Conservation (phyloP, 2,113 vertebrate genomes). For the Gadus chalcogrammus region DNA sequence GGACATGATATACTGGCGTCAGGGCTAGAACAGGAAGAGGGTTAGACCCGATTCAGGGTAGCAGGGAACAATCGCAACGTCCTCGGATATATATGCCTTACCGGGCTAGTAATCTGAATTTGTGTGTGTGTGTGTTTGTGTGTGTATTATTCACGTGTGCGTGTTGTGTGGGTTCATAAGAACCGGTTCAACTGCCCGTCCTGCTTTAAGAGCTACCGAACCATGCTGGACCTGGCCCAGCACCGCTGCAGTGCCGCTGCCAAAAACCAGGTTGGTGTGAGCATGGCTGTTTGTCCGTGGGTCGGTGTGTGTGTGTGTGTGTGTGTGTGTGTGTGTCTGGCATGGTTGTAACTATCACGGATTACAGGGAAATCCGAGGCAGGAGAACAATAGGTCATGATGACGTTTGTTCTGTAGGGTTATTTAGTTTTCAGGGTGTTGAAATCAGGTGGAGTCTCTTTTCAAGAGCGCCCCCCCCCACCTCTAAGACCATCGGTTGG, state of each 20-base stretch:
- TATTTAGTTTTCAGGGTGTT: too few relatives aligned
- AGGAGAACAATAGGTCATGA: too few relatives aligned
- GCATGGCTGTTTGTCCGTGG: slow-evolving; percentile 32
- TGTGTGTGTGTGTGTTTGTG: slow-evolving; percentile 11
- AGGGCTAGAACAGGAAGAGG: slow-evolving; percentile 50
- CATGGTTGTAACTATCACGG: too few relatives aligned
- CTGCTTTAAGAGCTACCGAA: slow-evolving; percentile 81
- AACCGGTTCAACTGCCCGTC: slow-evolving; percentile 79
- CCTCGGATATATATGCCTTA: slow-evolving; percentile 32
- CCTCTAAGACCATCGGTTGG: too few relatives aligned
- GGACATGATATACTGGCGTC: neutral
- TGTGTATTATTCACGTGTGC: slow-evolving; percentile 4
- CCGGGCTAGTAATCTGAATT: slow-evolving; percentile 59
- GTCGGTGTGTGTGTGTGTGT: neutral
- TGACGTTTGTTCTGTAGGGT: too few relatives aligned
- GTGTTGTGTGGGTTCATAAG: slow-evolving; percentile 61
- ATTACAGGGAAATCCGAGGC: too few relatives aligned
- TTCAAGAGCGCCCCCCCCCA: too few relatives aligned
- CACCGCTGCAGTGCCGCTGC: slow-evolving; percentile 75
- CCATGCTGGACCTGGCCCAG: slow-evolving; percentile 72
- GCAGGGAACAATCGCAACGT: slow-evolving; percentile 16
- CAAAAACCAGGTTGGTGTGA: slow-evolving; percentile 75
- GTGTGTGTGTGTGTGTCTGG: neutral
- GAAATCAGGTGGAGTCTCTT: too few relatives aligned
- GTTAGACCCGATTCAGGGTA: slow-evolving; percentile 36